Evolutionary conservation across 2,797 vertebrate genomes (phyloP), one percentile per base, ranked within the genome.

Genomic region (Siniperca undulata): DNA sequence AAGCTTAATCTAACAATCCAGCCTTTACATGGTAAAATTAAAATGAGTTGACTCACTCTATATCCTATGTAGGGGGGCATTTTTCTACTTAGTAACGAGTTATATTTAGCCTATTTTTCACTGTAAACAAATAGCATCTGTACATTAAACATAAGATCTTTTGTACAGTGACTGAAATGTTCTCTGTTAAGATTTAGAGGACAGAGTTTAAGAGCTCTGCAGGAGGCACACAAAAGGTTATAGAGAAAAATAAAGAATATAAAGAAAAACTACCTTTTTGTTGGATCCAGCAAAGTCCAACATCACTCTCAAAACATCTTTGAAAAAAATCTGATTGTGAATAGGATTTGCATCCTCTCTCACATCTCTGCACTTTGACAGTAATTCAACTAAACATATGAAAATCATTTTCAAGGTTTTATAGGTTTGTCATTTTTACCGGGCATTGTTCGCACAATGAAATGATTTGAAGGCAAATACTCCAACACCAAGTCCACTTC

Each of bases 1-100:
- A 76, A 59, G 40, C 24, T 58, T 70, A 38, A 62, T 75, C 3
- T 11, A 53, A 74, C 16, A 55, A 24, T 53, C 50, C 34, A 69
- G 3, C 22, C 3, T 38, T 53, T 62, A 55, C 34, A 65, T 48
- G 44, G 38, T 46, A 6, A 48, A 70, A 60, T 75, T 38, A 60
- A 48, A 70, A 60, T 75, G 30, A 60, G 9, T 70, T 27, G 8
- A 46, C 9, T 20, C 8, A 61, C 22, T 36, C 40, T 78, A 9
- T 53, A 16, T 56, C 65, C 52, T 16, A 11, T 34, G 2, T 19
- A 40, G 4, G 27, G 22, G 4, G 38, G 34, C 8, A 42, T 53
- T 36, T 50, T 76, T 84, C 44, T 38, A 8, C 11, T 38, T 27
- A 27, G 34, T 24, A 6, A 42, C 30, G 2, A 64, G 20, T 36